Conservation (phyloP, 2,797 vertebrate species). For the Ctenochaetus hawaiiensis region DNA sequence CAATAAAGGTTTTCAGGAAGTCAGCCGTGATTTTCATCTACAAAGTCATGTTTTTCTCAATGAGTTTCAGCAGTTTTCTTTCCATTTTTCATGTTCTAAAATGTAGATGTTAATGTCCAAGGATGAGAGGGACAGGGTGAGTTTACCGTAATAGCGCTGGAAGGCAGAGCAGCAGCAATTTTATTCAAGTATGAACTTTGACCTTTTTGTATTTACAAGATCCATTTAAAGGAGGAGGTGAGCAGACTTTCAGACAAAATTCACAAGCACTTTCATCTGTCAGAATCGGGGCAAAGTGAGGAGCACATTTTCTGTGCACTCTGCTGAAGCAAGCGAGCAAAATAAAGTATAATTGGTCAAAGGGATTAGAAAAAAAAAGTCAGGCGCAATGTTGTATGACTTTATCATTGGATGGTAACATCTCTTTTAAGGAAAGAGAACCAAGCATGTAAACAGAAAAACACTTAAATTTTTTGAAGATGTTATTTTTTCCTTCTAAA, state of each 20-base stretch:
- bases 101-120: neutral
- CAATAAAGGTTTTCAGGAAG: neutral
- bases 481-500: conserved; percentile 50
- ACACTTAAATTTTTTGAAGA: conserved; percentile 27
- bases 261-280: conserved; percentile 45
- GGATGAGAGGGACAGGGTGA: conserved; percentile 7
- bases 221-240: conserved; percentile 5
- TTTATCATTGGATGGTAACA: conserved; percentile 39
- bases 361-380: conserved; percentile 36
- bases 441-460: conserved; percentile 12
- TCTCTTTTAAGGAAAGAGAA: conserved; percentile 42
- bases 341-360: conserved; percentile 57
- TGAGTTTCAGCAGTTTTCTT: neutral
- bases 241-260: conserved; percentile 40
- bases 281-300: conserved; percentile 51
- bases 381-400: conserved; percentile 33
- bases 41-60: neutral
- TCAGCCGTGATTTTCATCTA: neutral
- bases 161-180: conserved; percentile 20
- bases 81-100: neutral
- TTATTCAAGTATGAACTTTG: conserved; percentile 36
- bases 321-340: conserved; percentile 28
- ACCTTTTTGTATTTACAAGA: conserved; percentile 33
- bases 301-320: conserved; percentile 50
- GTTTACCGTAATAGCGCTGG: conserved; percentile 2